A percentile compares a stretch with the other conserved stretches of the same genome.
Evolutionary conservation across 1,140 invertebrate genomes (phyloP).

Genomic region (Prorops nasuta): DNA sequence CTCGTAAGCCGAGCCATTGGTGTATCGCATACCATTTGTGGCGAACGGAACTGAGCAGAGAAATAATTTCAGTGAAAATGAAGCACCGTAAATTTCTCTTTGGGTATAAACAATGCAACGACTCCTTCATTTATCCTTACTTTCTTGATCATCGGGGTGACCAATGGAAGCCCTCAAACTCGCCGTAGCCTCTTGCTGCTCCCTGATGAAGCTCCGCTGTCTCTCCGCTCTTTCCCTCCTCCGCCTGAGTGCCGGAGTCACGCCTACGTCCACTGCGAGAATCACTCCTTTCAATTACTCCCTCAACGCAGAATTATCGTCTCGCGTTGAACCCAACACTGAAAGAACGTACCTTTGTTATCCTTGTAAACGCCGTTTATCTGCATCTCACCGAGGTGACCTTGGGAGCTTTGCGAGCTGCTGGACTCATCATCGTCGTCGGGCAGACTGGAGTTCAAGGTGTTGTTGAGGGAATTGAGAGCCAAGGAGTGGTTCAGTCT

Average conservation of each 20-base stretch:
- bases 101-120: too few relatives aligned
- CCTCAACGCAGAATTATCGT: not conserved
- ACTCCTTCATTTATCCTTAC: too few relatives aligned
- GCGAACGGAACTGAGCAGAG: constrained; percentile 30
- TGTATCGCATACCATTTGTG: constrained; percentile 55
- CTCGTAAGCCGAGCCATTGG: constrained; percentile 43
- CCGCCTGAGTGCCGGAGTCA: constrained; percentile 72
- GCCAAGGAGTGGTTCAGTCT: constrained; percentile 47
- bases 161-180: constrained; percentile 55
- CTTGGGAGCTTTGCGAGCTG: constrained; percentile 58
- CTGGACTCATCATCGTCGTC: constrained; percentile 61
- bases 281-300: constrained; percentile 10
- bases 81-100: too few relatives aligned
- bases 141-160: constrained; percentile 54
- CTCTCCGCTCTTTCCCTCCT: constrained; percentile 75
- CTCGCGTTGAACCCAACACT: too few relatives aligned
- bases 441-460: constrained; percentile 49
- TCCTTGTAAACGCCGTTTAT: constrained; percentile 62
- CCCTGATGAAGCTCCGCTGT: constrained; percentile 76
- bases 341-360: constrained; percentile 62
- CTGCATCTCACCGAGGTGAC: constrained; percentile 53
- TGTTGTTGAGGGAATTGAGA: constrained; percentile 45
- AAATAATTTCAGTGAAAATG: too few relatives aligned
- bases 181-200: constrained; percentile 69
- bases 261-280: constrained; percentile 62